Evolutionary conservation across 2,113 vertebrate species (phyloP), one percentile per base, ranked within the genome.

Genomic region (pig (Sus scrofa)): DNA sequence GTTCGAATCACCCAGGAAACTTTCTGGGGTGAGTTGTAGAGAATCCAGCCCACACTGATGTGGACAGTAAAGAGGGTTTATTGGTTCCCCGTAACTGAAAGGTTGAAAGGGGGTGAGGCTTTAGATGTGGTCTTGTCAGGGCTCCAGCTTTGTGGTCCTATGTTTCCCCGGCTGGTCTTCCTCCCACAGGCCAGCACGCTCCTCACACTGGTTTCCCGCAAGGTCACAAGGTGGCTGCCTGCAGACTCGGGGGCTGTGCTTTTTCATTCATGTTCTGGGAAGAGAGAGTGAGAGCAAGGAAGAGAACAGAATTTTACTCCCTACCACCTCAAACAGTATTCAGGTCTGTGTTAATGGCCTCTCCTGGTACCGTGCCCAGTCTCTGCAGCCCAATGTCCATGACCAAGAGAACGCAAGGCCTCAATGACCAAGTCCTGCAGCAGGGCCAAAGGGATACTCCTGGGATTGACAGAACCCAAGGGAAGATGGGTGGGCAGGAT

Each of bases 1-100:
- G 68, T 77, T 34, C 87, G 94, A 97, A 60, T 96, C 79, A 77
- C 54, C 81, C 70, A 34, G 83, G 89, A 96, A 96, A 65, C 83
- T 81, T 81, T 88, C 77, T 86, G 89, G 20, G 54, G 71, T 88
- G 83, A 95, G 85, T 92, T 92, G 62, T 2, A 94, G 91, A 34
- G n/a, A 89, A 60, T 58, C 15, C 73, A 71, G 39, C 88, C 75
- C 84, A 58, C 0, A 15, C 77, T 60, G 71, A 60, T 37, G 60
- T 73, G 79, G 27, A 92, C 62, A 95, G 68, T 92, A 81, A 96
- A 92, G 86, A n/a, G 27, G 56, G 79, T 94, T 96, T 89, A 87
- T 86, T 89, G 87, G 94, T 63, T 79, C 24, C 15, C 44, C 19
- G 3, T 87, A 79, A 87, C 37, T 16, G 32, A 75, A 71, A 93